A percentile compares a stretch with the other conserved stretches of the same genome.
Conservation (phyloP, 1,140 invertebrate genomes). For the Aphaenogaster floridana region DNA sequence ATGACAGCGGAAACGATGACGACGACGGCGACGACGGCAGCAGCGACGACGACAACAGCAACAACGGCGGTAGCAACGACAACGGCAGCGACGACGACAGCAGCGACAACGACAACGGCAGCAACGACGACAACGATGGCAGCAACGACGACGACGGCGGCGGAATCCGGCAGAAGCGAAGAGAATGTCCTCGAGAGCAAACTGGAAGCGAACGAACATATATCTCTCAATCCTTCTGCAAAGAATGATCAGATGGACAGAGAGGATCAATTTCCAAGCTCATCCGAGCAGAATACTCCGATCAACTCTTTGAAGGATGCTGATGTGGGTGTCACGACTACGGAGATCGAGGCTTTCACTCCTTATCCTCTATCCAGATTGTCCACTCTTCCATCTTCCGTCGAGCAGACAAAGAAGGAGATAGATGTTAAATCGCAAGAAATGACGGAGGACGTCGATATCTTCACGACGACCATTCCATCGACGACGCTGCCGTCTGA, state of each 20-base stretch:
- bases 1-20: background rate
- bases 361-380: constrained; percentile 67
- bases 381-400: constrained; percentile 22
- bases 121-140: no score
- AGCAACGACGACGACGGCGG: background rate
- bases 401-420: constrained; percentile 14
- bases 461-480: background rate
- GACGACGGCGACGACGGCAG: background rate
- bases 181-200: constrained; percentile 67
- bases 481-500: constrained; percentile 13
- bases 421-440: background rate
- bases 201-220: constrained; percentile 15
- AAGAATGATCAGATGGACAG: background rate
- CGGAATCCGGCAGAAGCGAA: constrained; percentile 53
- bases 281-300: constrained; percentile 60
- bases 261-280: constrained; percentile 51
- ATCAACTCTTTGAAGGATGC: constrained; percentile 33
- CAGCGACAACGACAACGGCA: background rate
- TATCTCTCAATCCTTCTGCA: background rate
- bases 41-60: background rate
- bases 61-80: background rate
- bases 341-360: constrained; percentile 50
- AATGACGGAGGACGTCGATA: background rate
- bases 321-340: background rate
- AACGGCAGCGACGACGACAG: constrained; percentile 2